These are phyloP conservation scores for Apotomis betuletana DNA, from an alignment of 2,888 invertebrate species.

Conservation along the genomic window DNA sequence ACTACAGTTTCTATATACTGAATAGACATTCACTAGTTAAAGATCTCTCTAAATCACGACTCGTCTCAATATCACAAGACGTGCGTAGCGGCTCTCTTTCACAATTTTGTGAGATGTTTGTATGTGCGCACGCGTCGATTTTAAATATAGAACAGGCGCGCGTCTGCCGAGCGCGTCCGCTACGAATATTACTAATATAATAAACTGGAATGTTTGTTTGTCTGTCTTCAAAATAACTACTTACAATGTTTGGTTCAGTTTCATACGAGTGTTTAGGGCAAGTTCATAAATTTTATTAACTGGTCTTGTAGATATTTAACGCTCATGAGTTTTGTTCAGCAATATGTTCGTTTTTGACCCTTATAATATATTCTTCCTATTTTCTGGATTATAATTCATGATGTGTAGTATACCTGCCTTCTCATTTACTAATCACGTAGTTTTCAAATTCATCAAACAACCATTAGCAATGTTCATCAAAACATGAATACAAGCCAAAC, in stretches of 20 bases:
- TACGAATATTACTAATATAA: constrained; percentile 56
- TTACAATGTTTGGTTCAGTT: constrained; percentile 34
- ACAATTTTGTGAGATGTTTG: constrained; percentile 73
- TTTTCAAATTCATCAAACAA: too few relatives aligned
- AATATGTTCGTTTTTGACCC: too few relatives aligned
- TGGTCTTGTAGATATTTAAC: background rate
- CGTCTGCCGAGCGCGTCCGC: constrained; percentile 71
- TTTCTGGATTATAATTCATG: too few relatives aligned
- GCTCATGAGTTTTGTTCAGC: too few relatives aligned
- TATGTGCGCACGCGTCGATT: constrained; percentile 70
- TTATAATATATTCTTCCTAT: too few relatives aligned
- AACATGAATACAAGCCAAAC: too few relatives aligned
- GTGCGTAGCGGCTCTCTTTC: constrained; percentile 69
- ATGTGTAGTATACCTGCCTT: too few relatives aligned
- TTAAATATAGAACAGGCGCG: constrained; percentile 71
- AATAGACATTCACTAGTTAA: background rate
- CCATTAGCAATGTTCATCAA: too few relatives aligned
- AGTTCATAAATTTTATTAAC: constrained; percentile 23
- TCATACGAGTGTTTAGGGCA: constrained; percentile 13
- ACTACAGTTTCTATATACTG: background rate
- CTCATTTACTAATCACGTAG: too few relatives aligned
- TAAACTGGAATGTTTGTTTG: constrained; percentile 41
- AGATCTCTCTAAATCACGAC: constrained; percentile 28
- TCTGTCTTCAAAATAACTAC: constrained; percentile 25
- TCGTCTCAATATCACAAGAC: constrained; percentile 45